Base-by-base conservation (phyloP, 2,888 invertebrate species). In the Sthenelais limicola region DNA sequence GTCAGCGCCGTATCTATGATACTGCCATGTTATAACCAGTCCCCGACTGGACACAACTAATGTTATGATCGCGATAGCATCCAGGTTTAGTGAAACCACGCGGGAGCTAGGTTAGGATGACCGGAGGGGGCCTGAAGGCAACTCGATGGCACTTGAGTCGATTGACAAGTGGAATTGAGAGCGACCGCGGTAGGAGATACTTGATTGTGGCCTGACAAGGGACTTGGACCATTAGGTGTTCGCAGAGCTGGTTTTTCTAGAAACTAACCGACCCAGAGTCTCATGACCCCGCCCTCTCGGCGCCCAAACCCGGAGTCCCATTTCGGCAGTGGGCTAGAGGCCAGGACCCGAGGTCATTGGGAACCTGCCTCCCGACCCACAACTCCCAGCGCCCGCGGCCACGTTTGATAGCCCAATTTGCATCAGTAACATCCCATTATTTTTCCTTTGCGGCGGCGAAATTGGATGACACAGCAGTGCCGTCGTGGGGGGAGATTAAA, bases 341-440 rank as follows among this genome's bases (percentile, higher is more conserved):
- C 35, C 38, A 30, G 52, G 32, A 35, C 35, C 33, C 35, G 32
- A 35, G 52, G 51, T 33, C 35, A 49, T 32, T n/a, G n/a, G 9
- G 12, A 9, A 15, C 26, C 26, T 56, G 24, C 26, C 54, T 56
- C 70, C 56, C 54, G 5, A 7, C 24, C 66, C 7, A 28, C 47
- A 28, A 30, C 26, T n/a, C 68, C 15, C 21, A 9, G 30, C 32
- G 30, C 68, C 33, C 32, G 52, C 24, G 70, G 52, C 33, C 32
- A 38, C 38, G 38, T 70, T 70, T 70, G 70, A 70, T 54, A 70
- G 52, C 38, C 35, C 70, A 70, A 70, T 70, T 70, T 70, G 70
- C 70, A 70, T 70, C 33, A 24, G 70, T 54, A 70, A 70, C 70
- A 52, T 70, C 70, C 70, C 54, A 70, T 70, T 70, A 70, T 70